Conservation (phyloP, 1,140 invertebrate species). For the Drosophila micromelanica region DNA sequence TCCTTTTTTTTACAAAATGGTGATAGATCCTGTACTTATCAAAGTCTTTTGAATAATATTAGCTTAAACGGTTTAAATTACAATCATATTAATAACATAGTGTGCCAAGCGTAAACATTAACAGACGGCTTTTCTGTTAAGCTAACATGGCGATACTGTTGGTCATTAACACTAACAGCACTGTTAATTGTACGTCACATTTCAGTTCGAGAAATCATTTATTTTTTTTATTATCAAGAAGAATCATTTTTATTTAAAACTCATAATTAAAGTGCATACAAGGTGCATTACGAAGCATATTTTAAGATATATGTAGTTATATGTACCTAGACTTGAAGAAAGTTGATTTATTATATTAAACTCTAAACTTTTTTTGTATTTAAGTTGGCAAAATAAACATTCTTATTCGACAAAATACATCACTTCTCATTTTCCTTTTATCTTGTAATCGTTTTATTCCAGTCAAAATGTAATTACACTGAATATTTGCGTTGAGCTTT, state of each 20-base stretch:
- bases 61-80: slow-evolving; percentile 5
- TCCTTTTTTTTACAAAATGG: slow-evolving; percentile 4
- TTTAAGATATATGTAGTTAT: slow-evolving; percentile 31
- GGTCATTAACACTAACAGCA: slow-evolving; percentile 30
- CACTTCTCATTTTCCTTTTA: not conserved
- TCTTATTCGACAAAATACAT: slow-evolving; percentile 22
- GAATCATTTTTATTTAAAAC: slow-evolving; percentile 32
- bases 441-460: not conserved
- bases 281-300: slow-evolving; percentile 31
- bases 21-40: slow-evolving; percentile 15
- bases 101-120: slow-evolving; percentile 62
- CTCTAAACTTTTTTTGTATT: slow-evolving; percentile 29
- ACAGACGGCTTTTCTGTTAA: slow-evolving; percentile 28
- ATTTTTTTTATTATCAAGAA: slow-evolving; percentile 10
- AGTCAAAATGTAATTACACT: not conserved
- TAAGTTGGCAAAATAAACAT: slow-evolving; percentile 45
- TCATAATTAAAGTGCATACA: slow-evolving; percentile 7
- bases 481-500: not conserved
- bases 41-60: slow-evolving; percentile 11
- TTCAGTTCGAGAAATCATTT: slow-evolving; percentile 5
- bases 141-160: not conserved
- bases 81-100: slow-evolving; percentile 43
- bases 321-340: slow-evolving; percentile 12
- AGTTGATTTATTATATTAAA: slow-evolving; percentile 42
- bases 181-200: slow-evolving; percentile 40